These are phyloP conservation scores for Tiliqua scincoides DNA, from an alignment of 2,113 vertebrate genomes.

Conservation along the genomic window DNA sequence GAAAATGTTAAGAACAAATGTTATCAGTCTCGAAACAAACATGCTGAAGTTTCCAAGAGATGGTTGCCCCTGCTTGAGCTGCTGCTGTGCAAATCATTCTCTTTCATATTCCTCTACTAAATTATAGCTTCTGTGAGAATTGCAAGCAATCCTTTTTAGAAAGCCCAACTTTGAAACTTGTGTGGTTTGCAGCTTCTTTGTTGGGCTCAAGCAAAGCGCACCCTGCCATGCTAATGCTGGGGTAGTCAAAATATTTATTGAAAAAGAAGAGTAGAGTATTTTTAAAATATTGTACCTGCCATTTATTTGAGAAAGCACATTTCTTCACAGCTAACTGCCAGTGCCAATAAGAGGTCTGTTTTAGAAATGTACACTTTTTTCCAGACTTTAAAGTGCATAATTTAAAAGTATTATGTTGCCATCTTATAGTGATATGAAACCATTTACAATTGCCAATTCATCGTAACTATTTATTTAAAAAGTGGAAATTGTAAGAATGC, in stretches of 20 bases:
- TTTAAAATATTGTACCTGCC: conserved; percentile 75
- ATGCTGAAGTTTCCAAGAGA: conserved; percentile 57
- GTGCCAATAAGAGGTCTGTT: conserved; percentile 79
- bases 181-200: conserved; percentile 55
- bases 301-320: conserved; percentile 76
- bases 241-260: conserved; percentile 81
- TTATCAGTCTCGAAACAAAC: conserved; percentile 34
- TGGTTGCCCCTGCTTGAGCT: conserved; percentile 52
- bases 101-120: conserved; percentile 49
- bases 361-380: conserved; percentile 76
- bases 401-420: conserved; percentile 84
- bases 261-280: conserved; percentile 73
- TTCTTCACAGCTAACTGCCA: conserved; percentile 81
- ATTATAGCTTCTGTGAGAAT: conserved; percentile 55
- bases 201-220: conserved; percentile 64
- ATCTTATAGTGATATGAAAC: conserved; percentile 79
- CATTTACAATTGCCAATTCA: conserved; percentile 83
- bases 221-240: conserved; percentile 62
- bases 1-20: conserved; percentile 55
- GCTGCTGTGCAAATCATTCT: conserved; percentile 42
- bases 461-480: conserved; percentile 84
- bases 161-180: conserved; percentile 48
- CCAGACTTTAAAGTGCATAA: conserved; percentile 78
- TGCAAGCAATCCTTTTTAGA: conserved; percentile 49
- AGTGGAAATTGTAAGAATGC: conserved; percentile 75